Evolutionary conservation across 2,888 invertebrate species (phyloP), one percentile per base, ranked within the genome.

Genomic region (Imbricaverruca yamaguchii): DNA sequence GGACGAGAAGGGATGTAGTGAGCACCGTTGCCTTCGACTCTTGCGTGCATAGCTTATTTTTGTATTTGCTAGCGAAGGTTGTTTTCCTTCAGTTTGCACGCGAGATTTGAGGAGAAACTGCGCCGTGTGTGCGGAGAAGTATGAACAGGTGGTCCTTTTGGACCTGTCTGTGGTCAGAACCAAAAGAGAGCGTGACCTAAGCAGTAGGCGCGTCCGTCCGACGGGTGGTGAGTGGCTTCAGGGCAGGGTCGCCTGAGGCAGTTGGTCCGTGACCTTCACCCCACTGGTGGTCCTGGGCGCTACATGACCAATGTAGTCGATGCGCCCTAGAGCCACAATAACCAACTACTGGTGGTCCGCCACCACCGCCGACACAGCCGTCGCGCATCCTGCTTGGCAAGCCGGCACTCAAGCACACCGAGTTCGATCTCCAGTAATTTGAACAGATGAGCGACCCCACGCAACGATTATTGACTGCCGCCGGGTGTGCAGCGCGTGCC

Each of bases 11-110:
- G 69, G 25, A 0, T 7, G 15, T 6, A 39, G 12, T 10, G 10
- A 25, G 13, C 15, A 15, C 69, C 69, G 15, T 4, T 13, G 69
- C 7, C 69, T 39, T 39, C 15, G 12, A 23, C 69, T 23, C 69
- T 25, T 12, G 69, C 23, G 69, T 69, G 69, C 69, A 69, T 74
- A 74, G 18, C 53, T 74, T 74, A 74, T 74, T 74, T 69, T 74
- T 74, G 53, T 74, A 74, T 74, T 53, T 74, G 53, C 74, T 74
- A 21, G 53, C 55, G 74, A 74, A 74, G 55, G 69, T 23, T 10
- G 39, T 39, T 39, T 39, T 15, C 74, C 55, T 74, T 74, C 53
- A 74, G 74, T 74, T 74, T 74, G 74, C 74, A 21, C 74, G 74
- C 6, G 53, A 15, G 74, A 10, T 55, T 13, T 3, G 4, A 13